Conservation (phyloP, 2,888 invertebrate genomes). For the Lasioglossum vierecki region DNA sequence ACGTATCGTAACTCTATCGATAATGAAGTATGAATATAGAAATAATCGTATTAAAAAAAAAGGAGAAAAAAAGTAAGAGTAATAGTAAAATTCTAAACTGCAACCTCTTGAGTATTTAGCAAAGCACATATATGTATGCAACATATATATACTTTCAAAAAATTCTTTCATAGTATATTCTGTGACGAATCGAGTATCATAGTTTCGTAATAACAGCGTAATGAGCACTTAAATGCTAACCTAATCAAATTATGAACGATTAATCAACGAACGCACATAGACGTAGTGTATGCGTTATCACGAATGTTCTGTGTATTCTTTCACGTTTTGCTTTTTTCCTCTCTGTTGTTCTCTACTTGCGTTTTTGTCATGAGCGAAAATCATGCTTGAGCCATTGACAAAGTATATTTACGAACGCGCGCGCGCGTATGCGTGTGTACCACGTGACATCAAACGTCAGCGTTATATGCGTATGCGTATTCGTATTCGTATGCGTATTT, state of each 20-base stretch:
- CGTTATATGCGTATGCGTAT: conserved; percentile 52
- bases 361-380: conserved; percentile 48
- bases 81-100: conserved; percentile 72
- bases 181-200: conserved; percentile 59
- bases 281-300: conserved; percentile 38
- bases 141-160: conserved; percentile 41
- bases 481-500: neutral
- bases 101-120: conserved; percentile 82
- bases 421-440: conserved; percentile 42
- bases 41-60: conserved; percentile 57
- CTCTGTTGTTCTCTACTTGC: conserved; percentile 47
- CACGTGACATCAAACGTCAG: conserved; percentile 66
- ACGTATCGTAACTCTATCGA: conserved; percentile 31
- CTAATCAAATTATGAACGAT: conserved; percentile 72
- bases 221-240: conserved; percentile 77
- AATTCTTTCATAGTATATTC: conserved; percentile 51
- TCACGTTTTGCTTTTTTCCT: conserved; percentile 42
- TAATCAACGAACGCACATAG: conserved; percentile 69
- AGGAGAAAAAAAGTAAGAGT: conserved; percentile 66
- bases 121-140: conserved; percentile 76
- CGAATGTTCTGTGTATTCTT: conserved; percentile 40
- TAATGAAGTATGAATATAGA: conserved; percentile 54
- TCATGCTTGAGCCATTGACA: conserved; percentile 61
- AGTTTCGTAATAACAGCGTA: conserved; percentile 61
- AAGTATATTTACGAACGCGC: conserved; percentile 28